Conservation (phyloP, 2,888 invertebrate genomes). For the Atrina japonica region DNA sequence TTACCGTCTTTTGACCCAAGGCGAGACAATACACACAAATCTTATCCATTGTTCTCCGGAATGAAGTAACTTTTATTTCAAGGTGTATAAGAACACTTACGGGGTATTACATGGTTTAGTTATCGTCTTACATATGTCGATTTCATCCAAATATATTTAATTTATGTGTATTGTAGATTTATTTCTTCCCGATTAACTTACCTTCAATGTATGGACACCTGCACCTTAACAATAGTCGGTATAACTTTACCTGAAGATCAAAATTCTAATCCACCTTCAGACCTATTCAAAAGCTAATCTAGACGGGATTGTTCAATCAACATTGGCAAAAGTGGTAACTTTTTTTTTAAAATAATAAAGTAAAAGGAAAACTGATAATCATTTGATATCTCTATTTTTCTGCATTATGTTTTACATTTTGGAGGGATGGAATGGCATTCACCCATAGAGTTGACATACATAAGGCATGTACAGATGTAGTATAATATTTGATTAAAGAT, state of each 20-base stretch:
- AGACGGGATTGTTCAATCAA: slow-evolving; percentile 19
- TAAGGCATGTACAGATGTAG: too few relatives aligned
- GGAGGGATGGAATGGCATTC: too few relatives aligned
- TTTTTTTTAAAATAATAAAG: too few relatives aligned
- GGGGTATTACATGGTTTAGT: slow-evolving; percentile 5
- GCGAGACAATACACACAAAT: slow-evolving; percentile 29
- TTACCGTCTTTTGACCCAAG: slow-evolving; percentile 28
- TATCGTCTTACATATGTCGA: slow-evolving; percentile 21
- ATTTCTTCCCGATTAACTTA: slow-evolving; percentile 31
- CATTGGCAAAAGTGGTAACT: slow-evolving; percentile 11
- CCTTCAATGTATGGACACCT: slow-evolving; percentile 18
- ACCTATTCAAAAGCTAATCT: slow-evolving; percentile 9
- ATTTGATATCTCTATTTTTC: too few relatives aligned
- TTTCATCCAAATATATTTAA: slow-evolving; percentile 22
- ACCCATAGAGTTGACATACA: too few relatives aligned
- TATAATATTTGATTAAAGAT: too few relatives aligned
- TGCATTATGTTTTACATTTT: too few relatives aligned
- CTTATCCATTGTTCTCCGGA: slow-evolving; percentile 16
- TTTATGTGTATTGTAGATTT: slow-evolving; percentile 33
- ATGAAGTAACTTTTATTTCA: slow-evolving; percentile 27
- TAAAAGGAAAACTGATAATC: too few relatives aligned
- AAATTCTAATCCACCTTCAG: slow-evolving; percentile 15
- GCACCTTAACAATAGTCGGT: slow-evolving; percentile 10
- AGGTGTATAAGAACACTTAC: slow-evolving; percentile 21
- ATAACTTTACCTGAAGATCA: slow-evolving; percentile 1